Evolutionary conservation across 35 echinoderm and acorn worm genomes (phyloP).

Genomic region (Heliocidaris erythrogramma): DNA sequence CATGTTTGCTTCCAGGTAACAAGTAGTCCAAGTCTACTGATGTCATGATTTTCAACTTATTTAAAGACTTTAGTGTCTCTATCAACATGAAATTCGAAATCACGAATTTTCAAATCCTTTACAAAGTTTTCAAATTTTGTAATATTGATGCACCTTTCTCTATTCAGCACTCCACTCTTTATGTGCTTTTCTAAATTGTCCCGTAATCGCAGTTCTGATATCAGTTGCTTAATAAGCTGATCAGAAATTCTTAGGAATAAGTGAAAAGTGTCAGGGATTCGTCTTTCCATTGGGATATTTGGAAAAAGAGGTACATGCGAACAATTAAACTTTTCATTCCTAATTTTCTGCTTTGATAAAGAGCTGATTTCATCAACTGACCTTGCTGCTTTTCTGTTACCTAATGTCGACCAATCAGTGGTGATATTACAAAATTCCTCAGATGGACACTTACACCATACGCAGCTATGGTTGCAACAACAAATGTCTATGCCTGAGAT

Average conservation of each 20-base stretch:
- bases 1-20: not conserved
- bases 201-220: not conserved
- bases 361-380: not conserved
- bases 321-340: not conserved
- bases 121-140: not conserved
- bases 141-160: conserved; percentile 26
- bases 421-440: not conserved
- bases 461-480: not conserved
- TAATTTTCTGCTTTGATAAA: not conserved
- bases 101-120: not conserved
- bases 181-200: conserved; percentile 18
- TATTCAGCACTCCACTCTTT: not conserved
- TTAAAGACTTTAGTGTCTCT: not conserved
- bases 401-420: not conserved
- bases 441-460: not conserved
- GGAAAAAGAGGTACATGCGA: not conserved
- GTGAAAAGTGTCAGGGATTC: not conserved
- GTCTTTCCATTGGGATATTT: not conserved
- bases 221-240: too few relatives aligned
- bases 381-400: not conserved
- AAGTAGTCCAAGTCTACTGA: not conserved
- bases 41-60: conserved; percentile 2
- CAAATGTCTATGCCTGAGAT: not conserved
- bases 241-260: too few relatives aligned
- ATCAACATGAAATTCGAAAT: conserved; percentile 28